These are phyloP conservation scores for Leptinotarsa juncta DNA, from an alignment of 2,888 invertebrate species.

Conservation along the genomic window DNA sequence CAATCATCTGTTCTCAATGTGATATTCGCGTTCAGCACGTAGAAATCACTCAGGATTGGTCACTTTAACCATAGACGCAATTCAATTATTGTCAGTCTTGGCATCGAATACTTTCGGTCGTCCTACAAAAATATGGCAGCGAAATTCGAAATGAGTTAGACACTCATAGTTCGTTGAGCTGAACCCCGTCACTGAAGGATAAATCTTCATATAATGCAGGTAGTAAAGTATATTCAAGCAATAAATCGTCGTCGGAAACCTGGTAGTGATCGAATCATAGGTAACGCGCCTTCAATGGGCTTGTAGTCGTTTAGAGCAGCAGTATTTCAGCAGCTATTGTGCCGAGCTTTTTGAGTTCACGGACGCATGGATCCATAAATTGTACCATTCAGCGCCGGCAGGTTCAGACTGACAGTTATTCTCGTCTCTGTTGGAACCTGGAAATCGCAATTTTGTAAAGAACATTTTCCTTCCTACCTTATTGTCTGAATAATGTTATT, in stretches of 20 bases:
- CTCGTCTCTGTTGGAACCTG: conserved; percentile 17
- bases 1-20: too few relatives aligned
- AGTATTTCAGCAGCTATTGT: conserved; percentile 43
- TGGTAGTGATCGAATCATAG: conserved; percentile 46
- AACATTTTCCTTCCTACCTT: conserved; percentile 7
- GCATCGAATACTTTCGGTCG: not conserved
- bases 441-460: not conserved
- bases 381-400: conserved; percentile 30
- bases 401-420: conserved; percentile 40
- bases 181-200: not conserved
- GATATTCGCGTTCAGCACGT: too few relatives aligned
- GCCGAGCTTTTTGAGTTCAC: conserved; percentile 35
- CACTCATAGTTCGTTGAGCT: not conserved
- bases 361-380: conserved; percentile 42
- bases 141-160: not conserved
- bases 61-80: not conserved
- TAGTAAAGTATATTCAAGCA: conserved; percentile 43
- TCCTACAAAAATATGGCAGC: not conserved
- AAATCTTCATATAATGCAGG: conserved; percentile 37
- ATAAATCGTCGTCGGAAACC: conserved; percentile 37
- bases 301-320: conserved; percentile 39
- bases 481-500: too few relatives aligned
- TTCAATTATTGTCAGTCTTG: not conserved
- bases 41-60: too few relatives aligned
- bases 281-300: conserved; percentile 42